Base-by-base conservation (phyloP, 1,140 invertebrate genomes). In the Meteorus sp. region DNA sequence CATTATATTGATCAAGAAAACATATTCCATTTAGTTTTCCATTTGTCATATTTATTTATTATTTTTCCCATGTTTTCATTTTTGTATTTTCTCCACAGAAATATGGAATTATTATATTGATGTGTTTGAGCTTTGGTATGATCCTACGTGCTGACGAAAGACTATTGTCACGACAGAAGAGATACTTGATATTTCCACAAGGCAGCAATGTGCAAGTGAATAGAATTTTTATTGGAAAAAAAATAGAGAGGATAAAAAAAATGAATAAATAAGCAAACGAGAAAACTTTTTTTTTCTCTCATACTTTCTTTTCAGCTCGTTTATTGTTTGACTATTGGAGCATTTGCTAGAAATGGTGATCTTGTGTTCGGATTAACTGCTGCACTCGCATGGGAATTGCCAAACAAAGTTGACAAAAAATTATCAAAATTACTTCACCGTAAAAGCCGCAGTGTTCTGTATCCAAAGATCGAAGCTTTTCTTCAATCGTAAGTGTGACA, bases 371-470 rank as follows among this genome's bases (percentile, higher is more conserved):
- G 80, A 54, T 59, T 77, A 61, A 81, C 80, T 19, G 73, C 76
- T 4, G 79, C 78, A 9, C 65, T 81, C 56, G 79, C 79, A 25
- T 82, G 77, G 77, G 77, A 81, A 64, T 66, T 82, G 33, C 80
- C 80, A 11, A 73, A 39, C 53, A 73, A 79, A 64, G 61, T 79
- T 11, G 72, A 79, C 60, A 47, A 66, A 13, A 74, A 76, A 62
- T 62, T 74, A 56, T 64, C 64, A 35, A 63, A 72, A 52, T 61
- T 73, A 9, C 67, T 79, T 44, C 75, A 78, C 57, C 71, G 78
- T 8, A 62, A 54, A 8, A 75, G 69, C 45, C 64, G 79, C 13
- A 75, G 78, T 45, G 63, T 75, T 25, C 29, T 80, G 3, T 81
- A 72, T 51, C 77, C 78, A 8, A 81, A 79, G 66, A 75, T 82